Evolutionary conservation across 2,888 invertebrate genomes (phyloP), one percentile per base, ranked within the genome.

Genomic region (Esperia sulphurella): DNA sequence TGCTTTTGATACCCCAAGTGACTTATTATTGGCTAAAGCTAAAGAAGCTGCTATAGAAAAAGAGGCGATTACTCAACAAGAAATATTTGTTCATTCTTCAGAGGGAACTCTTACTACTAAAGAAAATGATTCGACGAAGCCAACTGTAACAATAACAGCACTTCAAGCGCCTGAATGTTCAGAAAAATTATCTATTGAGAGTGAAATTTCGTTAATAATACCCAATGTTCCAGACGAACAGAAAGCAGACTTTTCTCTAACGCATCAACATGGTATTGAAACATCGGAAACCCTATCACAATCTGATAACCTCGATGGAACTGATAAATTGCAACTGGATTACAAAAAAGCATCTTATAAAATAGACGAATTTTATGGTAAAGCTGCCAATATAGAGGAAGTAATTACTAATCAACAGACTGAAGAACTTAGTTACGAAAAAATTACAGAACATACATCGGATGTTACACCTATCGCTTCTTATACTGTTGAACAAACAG

Each of bases 1-100:
- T 41, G 45, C 47, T 13, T 61, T 87, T 42, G 64, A 83, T 70
- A 75, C 74, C 50, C 52, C 57, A 28, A 57, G 59, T 41, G 65
- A 70, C 48, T 31, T 65, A 9, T 55, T 68, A 45, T 61, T 74
- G 63, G 82, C 63, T n/a, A 83, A 72, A 43, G 85, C 86, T 3
- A 71, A 69, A 41, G 69, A 75, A 54, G 76, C 67, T 41, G 71
- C 90, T 44, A 79, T 90, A 12, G 88, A 91, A 55, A 83, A 75
- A 54, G 92, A 93, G 62, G 93, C 93, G 12, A 70, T 92, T 47
- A 89, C 89, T 45, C 90, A 88, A 57, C 91, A 84, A 58, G 88
- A 93, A 89, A 79, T 91, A 28, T 76, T 91, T 43, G 68, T 92
- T 28, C 81, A 85, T 62, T 75, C 83, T 9, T 85, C 83, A 10